A percentile compares a stretch with the other conserved stretches of the same genome.
These are phyloP conservation scores for Hydrotaea cyrtoneurina DNA, from an alignment of 2,888 invertebrate genomes.

Conservation along the genomic window DNA sequence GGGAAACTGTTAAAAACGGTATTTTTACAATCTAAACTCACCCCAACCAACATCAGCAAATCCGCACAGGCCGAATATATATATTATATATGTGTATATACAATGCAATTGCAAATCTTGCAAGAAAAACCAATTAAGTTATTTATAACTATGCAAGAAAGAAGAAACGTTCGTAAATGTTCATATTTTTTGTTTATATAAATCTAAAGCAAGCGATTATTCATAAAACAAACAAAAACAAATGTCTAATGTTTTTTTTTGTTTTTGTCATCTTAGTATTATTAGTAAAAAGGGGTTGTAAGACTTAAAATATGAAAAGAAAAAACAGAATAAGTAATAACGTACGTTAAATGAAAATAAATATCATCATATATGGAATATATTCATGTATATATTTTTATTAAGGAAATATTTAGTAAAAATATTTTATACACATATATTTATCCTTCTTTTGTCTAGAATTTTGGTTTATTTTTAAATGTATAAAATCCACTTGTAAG, in stretches of 20 bases:
- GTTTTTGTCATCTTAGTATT: slow-evolving; percentile 55
- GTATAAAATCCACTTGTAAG: not conserved
- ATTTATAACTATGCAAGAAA: not conserved
- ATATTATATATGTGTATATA: no score
- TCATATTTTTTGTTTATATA: no score
- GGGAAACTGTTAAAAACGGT: no score
- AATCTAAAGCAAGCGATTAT: no score
- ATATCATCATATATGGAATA: not conserved
- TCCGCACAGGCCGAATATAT: no score
- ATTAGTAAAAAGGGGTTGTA: slow-evolving; percentile 63
- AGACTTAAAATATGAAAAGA: slow-evolving; percentile 49
- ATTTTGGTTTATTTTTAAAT: not conserved
- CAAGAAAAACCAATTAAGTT: slow-evolving; percentile 34
- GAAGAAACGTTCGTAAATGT: no score
- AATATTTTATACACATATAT: slow-evolving; percentile 3
- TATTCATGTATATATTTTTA: not conserved
- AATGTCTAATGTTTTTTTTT: not conserved
- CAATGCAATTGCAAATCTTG: no score
- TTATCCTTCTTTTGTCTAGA: not conserved
- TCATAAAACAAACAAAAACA: not conserved
- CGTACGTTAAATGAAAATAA: slow-evolving; percentile 16
- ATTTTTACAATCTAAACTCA: no score
- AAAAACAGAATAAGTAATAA: slow-evolving; percentile 17
- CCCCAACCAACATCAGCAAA: no score
- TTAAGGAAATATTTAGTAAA: slow-evolving; percentile 27